These are phyloP conservation scores for Rhinichthys osculus DNA, from an alignment of 2,797 vertebrate genomes.

Conservation along the genomic window DNA sequence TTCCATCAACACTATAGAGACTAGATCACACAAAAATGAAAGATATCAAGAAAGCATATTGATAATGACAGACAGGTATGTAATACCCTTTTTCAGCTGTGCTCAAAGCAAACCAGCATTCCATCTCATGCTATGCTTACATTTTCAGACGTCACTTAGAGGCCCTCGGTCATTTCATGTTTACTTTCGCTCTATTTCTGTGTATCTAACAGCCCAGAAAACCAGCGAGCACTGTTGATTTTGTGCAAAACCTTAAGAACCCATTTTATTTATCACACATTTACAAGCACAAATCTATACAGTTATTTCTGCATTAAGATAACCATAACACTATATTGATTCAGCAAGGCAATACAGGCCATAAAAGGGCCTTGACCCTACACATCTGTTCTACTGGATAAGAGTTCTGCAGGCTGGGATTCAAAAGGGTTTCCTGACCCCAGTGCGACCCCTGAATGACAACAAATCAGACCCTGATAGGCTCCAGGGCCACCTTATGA, in stretches of 20 bases:
- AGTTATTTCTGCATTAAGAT: constrained; percentile 2
- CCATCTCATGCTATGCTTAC: not conserved
- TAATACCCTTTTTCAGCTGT: not conserved
- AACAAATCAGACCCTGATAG: constrained; percentile 21
- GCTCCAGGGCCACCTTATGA: not conserved
- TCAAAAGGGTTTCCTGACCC: constrained; percentile 16
- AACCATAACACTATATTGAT: not conserved
- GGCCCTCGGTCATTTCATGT: not conserved
- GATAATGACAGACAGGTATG: constrained; percentile 15
- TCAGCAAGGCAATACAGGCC: not conserved
- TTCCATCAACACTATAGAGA: constrained; percentile 37
- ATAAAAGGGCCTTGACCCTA: not conserved
- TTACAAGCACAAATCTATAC: not conserved
- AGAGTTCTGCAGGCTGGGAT: not conserved
- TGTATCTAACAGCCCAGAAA: not conserved
- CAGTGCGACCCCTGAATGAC: constrained; percentile 7
- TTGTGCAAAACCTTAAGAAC: not conserved
- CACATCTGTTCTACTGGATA: constrained; percentile 25
- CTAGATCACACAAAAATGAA: constrained; percentile 27
- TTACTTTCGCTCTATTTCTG: not conserved
- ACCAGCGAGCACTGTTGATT: not conserved
- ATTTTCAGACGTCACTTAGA: constrained; percentile 4
- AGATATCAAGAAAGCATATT: not conserved
- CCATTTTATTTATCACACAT: constrained; percentile 14
- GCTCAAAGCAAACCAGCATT: constrained; percentile 11